Evolutionary conservation across 1,140 invertebrate genomes (phyloP).

Genomic region (Lysiphlebus fabarum): DNA sequence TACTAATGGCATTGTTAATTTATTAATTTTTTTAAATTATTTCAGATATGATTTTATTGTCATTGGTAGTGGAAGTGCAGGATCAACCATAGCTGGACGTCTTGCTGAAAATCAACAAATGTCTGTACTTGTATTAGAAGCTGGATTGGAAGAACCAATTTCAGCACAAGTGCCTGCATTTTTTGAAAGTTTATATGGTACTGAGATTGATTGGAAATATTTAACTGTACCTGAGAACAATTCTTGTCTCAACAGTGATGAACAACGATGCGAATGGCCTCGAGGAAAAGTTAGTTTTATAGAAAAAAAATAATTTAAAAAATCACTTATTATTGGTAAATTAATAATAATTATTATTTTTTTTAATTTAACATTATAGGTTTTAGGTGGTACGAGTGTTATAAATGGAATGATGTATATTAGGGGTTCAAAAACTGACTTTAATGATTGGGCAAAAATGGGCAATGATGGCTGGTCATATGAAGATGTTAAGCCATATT

Average conservation of each 20-base stretch:
- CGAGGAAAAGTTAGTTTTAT: not conserved
- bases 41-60: constrained; percentile 28
- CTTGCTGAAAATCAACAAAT: constrained; percentile 59
- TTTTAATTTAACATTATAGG: constrained; percentile 82
- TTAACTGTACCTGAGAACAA: not conserved
- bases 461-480: constrained; percentile 89
- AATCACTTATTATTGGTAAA: constrained; percentile 78
- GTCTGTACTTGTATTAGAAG: constrained; percentile 59
- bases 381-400: constrained; percentile 71
- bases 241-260: not conserved
- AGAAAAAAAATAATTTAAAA: constrained; percentile 63
- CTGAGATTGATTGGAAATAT: constrained; percentile 82
- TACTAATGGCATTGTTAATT: too few relatives aligned
- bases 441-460: constrained; percentile 70
- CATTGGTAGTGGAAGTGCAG: constrained; percentile 56
- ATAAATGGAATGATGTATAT: constrained; percentile 82
- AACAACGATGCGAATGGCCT: not conserved
- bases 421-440: constrained; percentile 70
- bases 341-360: constrained; percentile 69
- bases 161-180: constrained; percentile 77
- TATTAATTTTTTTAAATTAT: too few relatives aligned
- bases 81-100: constrained; percentile 68
- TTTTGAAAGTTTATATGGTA: constrained; percentile 75
- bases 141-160: constrained; percentile 74
- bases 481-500: constrained; percentile 63